These are phyloP conservation scores for Desmodus rotundus DNA, from an alignment of 2,113 vertebrate species.

Conservation along the genomic window DNA sequence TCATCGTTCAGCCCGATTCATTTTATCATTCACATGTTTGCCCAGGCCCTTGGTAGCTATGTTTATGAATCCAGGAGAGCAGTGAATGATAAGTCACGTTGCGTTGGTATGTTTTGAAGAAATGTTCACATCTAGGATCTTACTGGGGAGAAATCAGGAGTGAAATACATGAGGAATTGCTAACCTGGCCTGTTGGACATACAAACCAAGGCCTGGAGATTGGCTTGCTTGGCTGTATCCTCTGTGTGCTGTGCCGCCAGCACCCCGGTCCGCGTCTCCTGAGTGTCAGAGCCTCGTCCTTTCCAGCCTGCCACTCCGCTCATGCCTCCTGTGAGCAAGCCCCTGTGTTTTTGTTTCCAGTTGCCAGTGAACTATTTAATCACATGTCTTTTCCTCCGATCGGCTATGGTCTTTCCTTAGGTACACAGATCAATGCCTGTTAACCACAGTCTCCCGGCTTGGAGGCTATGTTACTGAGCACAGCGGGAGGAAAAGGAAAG, in stretches of 20 bases:
- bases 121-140: neutral
- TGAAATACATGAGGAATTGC: neutral
- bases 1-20: neutral
- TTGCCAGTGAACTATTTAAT: constrained; percentile 67
- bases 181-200: neutral
- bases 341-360: constrained; percentile 50
- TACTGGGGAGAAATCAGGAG: neutral
- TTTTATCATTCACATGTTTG: constrained; percentile 19
- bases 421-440: constrained; percentile 75
- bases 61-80: neutral
- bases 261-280: neutral
- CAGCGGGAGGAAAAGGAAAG: neutral
- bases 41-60: neutral
- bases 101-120: neutral
- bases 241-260: rapidly evolving
- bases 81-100: neutral
- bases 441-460: constrained; percentile 48
- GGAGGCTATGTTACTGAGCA: constrained; percentile 38
- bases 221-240: neutral
- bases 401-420: constrained; percentile 62
- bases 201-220: neutral
- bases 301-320: neutral
- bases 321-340: neutral
- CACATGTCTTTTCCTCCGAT: constrained; percentile 58
- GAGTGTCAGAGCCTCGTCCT: neutral